Evolutionary conservation across 2,113 vertebrate genomes (phyloP).

Genomic region (Brevimyrus niger): DNA sequence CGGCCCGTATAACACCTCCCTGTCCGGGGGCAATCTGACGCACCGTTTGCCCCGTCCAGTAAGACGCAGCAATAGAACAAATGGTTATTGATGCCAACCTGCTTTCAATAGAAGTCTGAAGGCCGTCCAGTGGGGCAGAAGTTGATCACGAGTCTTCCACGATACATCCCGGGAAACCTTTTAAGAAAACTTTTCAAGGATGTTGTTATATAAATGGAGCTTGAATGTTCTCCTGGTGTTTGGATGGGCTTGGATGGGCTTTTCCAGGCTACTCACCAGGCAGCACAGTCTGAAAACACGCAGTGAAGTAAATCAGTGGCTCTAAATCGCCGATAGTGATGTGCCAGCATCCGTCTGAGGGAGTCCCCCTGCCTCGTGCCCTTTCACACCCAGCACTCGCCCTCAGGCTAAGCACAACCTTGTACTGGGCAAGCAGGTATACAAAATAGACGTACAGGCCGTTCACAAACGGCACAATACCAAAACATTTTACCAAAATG

Average conservation of each 20-base stretch:
- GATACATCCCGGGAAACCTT: not conserved
- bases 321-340: not conserved
- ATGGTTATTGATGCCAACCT: not conserved
- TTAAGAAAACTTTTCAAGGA: not conserved
- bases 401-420: not conserved
- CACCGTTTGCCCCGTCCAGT: not conserved
- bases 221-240: not conserved
- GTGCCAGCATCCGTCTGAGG: not conserved
- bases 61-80: not conserved
- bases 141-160: not conserved
- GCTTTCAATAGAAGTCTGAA: constrained; percentile 4
- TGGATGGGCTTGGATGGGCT: not conserved
- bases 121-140: not conserved
- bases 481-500: not conserved
- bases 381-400: not conserved
- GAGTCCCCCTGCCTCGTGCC: not conserved
- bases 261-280: not conserved
- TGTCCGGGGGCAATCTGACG: not conserved
- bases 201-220: not conserved
- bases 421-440: not conserved
- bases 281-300: not conserved
- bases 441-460: not conserved
- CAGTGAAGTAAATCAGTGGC: not conserved
- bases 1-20: not conserved
- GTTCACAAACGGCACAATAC: not conserved